Evolutionary conservation across 2,113 vertebrate species (phyloP).

Genomic region (Circaetus cinerascens): DNA sequence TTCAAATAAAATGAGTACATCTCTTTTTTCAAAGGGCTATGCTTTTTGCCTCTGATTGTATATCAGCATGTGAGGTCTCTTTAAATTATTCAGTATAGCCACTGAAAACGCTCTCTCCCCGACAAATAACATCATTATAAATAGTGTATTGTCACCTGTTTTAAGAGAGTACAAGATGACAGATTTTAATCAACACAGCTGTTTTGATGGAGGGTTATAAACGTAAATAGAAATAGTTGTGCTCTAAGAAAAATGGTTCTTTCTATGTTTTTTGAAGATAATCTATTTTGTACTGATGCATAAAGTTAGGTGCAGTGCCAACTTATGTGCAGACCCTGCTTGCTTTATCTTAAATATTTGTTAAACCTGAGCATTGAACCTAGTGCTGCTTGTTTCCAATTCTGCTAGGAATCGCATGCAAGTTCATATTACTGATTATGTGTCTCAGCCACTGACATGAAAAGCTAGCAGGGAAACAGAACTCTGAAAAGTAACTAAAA

Average conservation of each 20-base stretch:
- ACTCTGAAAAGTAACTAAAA: background rate
- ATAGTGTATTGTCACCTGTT: background rate
- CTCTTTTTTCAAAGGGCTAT: background rate
- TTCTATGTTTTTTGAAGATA: background rate
- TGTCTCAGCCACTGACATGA: background rate
- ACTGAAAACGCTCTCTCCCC: background rate
- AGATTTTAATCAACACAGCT: background rate
- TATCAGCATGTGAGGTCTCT: background rate
- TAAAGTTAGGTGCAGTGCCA: background rate
- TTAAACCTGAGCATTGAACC: background rate
- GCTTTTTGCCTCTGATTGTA: background rate
- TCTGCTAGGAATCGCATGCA: background rate
- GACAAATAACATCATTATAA: background rate
- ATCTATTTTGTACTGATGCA: background rate
- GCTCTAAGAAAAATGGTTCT: background rate
- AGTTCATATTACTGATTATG: background rate
- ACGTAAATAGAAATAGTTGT: background rate
- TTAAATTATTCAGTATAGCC: background rate
- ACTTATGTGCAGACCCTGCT: background rate
- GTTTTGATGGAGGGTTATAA: background rate
- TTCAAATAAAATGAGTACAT: background rate
- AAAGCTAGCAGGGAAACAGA: background rate
- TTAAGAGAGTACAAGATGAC: background rate
- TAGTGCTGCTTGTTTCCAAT: background rate
- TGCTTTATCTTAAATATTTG: background rate